Evolutionary conservation across 2,888 invertebrate species (phyloP).

Genomic region (Lasioglossum zephyrum): DNA sequence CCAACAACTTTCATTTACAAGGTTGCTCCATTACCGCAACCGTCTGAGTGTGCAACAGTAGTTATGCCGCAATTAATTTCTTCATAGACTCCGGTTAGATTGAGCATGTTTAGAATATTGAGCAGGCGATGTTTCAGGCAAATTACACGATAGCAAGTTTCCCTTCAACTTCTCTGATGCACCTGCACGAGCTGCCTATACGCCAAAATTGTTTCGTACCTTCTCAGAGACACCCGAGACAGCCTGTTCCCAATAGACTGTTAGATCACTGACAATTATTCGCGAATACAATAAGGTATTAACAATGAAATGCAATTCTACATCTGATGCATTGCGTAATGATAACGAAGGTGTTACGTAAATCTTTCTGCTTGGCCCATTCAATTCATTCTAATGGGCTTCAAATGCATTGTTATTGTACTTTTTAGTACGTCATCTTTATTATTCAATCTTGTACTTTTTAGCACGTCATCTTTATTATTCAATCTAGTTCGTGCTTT

Average conservation of each 20-base stretch:
- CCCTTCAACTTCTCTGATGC: conserved; percentile 48
- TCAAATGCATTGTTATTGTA: neutral
- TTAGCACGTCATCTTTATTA: neutral
- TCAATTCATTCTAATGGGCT: neutral
- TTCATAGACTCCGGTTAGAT: conserved; percentile 30
- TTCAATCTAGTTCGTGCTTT: neutral
- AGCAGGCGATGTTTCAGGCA: conserved; percentile 37
- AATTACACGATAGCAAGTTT: conserved; percentile 59
- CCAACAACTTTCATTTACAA: neutral
- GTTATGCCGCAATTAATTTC: conserved; percentile 58
- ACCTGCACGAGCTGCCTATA: conserved; percentile 28
- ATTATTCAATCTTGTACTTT: neutral
- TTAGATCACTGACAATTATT: neutral
- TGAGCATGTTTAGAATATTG: conserved; percentile 45
- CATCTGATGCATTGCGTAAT: neutral
- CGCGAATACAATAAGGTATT: neutral
- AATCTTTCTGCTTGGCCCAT: neutral
- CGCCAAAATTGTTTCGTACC: conserved; percentile 18
- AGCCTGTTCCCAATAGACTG: neutral
- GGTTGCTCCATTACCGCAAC: neutral
- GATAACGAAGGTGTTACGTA: neutral
- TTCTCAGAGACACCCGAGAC: neutral
- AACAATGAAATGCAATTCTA: neutral
- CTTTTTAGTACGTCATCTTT: neutral
- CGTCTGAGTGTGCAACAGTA: neutral